Evolutionary conservation across 1,140 invertebrate species (phyloP).

Genomic region (Procambarus clarkii): DNA sequence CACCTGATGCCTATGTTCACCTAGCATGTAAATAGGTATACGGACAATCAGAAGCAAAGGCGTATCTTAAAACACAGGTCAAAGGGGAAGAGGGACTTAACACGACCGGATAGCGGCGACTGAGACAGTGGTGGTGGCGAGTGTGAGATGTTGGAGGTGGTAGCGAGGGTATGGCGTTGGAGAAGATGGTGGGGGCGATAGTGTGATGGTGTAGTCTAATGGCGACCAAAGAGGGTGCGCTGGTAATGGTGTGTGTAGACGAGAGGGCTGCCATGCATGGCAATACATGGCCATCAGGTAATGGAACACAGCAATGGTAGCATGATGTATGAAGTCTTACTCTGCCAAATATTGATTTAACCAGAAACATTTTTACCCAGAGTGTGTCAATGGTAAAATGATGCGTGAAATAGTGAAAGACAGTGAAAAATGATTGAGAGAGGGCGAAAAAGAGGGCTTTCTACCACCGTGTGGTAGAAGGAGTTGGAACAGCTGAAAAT

Average conservation of each 20-base stretch:
- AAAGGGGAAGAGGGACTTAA: too few relatives aligned
- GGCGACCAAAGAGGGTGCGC: background rate
- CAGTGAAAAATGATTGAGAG: too few relatives aligned
- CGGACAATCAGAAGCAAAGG: too few relatives aligned
- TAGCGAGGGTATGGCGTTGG: background rate
- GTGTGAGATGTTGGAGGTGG: background rate
- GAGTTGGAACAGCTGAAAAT: too few relatives aligned
- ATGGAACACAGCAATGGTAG: background rate
- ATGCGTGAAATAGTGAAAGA: background rate
- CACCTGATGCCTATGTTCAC: too few relatives aligned
- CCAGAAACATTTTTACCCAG: background rate
- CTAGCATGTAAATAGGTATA: too few relatives aligned
- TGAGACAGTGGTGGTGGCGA: background rate
- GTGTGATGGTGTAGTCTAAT: background rate
- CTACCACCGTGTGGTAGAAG: too few relatives aligned
- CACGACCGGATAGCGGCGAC: background rate
- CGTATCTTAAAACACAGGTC: too few relatives aligned
- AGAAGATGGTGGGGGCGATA: too few relatives aligned
- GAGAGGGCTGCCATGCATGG: background rate
- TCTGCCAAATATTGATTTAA: conserved; percentile 1
- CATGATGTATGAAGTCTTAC: background rate
- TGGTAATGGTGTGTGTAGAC: conserved; percentile 1
- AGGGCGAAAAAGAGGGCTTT: too few relatives aligned
- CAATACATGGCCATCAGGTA: background rate
- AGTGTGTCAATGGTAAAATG: background rate